Evolutionary conservation across 2,113 vertebrate genomes (phyloP).

Genomic region (Psammodynastes pulverulentus): DNA sequence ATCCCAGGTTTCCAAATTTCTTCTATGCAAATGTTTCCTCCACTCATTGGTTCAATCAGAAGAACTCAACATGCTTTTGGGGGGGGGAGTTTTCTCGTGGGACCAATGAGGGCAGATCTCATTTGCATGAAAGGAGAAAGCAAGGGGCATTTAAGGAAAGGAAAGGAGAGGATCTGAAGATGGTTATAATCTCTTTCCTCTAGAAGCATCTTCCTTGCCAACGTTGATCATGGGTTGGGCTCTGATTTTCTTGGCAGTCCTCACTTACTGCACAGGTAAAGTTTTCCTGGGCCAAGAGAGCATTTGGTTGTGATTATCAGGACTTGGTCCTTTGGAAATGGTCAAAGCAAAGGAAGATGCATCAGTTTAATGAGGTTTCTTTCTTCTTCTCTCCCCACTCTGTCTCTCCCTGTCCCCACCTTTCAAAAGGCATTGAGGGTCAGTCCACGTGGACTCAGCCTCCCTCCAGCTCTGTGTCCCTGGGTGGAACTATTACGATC

Average conservation of each 20-base stretch:
- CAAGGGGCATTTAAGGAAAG: not conserved
- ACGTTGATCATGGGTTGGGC: not conserved
- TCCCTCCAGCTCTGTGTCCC: not conserved
- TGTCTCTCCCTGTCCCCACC: not conserved
- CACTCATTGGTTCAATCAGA: not conserved
- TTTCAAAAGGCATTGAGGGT: not conserved
- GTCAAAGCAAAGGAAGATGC: not conserved
- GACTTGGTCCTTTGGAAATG: not conserved
- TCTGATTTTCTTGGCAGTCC: not conserved
- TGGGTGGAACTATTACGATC: fast-evolving
- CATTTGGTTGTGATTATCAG: not conserved
- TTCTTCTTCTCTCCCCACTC: not conserved
- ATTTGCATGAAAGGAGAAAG: not conserved
- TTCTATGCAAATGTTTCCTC: fast-evolving
- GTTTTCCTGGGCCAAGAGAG: not conserved
- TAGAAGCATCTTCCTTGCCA: not conserved
- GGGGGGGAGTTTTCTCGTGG: too few species aligned
- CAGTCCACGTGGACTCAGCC: not conserved
- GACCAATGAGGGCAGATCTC: not conserved
- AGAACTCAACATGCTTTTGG: too few species aligned
- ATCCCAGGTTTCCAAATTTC: not conserved
- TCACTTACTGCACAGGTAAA: not conserved
- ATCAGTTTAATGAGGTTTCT: not conserved
- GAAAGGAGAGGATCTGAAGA: not conserved
- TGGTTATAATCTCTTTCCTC: fast-evolving